These are phyloP conservation scores for Cryptus viduatorius DNA, from an alignment of 2,888 invertebrate genomes.

Conservation along the genomic window DNA sequence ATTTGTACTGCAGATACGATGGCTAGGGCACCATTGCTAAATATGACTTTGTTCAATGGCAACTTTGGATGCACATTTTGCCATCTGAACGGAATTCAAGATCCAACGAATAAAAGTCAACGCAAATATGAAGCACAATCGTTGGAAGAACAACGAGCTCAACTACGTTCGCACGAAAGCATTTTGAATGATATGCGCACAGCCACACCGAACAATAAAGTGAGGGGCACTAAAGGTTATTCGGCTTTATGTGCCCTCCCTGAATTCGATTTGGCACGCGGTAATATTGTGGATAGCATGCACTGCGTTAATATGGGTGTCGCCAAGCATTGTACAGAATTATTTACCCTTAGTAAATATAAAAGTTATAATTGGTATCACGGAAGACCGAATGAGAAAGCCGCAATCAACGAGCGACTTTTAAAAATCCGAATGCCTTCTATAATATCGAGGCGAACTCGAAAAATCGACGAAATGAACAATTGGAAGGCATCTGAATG, in stretches of 20 bases:
- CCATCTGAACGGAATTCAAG: too few relatives aligned
- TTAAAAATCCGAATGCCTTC: slow-evolving; percentile 23
- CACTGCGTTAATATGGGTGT: slow-evolving; percentile 15
- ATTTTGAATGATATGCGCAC: slow-evolving; percentile 26
- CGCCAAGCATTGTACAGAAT: slow-evolving; percentile 24
- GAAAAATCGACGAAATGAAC: slow-evolving; percentile 4
- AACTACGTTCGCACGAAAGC: slow-evolving; percentile 5
- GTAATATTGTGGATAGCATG: not conserved
- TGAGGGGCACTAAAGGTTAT: slow-evolving; percentile 14
- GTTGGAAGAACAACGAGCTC: not conserved
- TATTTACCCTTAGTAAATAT: slow-evolving; percentile 4
- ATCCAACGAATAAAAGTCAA: too few relatives aligned
- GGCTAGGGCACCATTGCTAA: slow-evolving; percentile 38
- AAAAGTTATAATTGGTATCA: not conserved
- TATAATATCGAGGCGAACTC: slow-evolving; percentile 13
- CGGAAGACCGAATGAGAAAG: slow-evolving; percentile 6
- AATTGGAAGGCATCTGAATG: slow-evolving; percentile 35
- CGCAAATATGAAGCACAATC: slow-evolving; percentile 1
- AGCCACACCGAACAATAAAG: not conserved
- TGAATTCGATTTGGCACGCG: not conserved
- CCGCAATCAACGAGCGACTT: slow-evolving; percentile 9
- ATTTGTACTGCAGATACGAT: slow-evolving; percentile 30
- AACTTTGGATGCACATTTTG: slow-evolving; percentile 29
- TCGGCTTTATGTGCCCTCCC: not conserved
- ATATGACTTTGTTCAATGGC: slow-evolving; percentile 38